Evolutionary conservation across 1,140 invertebrate species (phyloP).

Genomic region (Drosophila neocordata): DNA sequence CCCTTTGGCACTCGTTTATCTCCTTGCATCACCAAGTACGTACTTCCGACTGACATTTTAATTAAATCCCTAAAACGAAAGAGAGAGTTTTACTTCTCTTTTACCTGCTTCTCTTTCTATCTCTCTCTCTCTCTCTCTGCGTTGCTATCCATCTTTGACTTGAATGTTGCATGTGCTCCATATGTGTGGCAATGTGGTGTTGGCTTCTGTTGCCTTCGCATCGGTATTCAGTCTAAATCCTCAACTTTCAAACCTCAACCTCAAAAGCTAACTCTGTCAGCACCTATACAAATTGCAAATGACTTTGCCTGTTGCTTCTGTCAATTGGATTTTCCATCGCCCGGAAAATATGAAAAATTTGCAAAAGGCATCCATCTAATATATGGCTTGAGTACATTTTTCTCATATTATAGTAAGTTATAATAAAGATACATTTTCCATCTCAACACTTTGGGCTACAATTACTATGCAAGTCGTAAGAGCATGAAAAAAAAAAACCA

Average conservation of each 20-base stretch:
- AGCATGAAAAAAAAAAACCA: too few relatives aligned
- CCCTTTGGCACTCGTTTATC: not conserved
- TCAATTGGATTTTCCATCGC: not conserved
- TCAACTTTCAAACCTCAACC: not conserved
- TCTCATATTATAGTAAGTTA: too few relatives aligned
- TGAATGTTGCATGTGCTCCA: not conserved
- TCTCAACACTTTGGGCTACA: too few relatives aligned
- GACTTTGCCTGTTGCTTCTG: conserved; percentile 7
- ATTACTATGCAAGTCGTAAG: too few relatives aligned
- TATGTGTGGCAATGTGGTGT: not conserved
- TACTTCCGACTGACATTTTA: conserved; percentile 47
- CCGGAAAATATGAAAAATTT: too few relatives aligned
- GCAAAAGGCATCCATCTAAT: too few relatives aligned
- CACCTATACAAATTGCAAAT: not conserved
- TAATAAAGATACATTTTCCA: too few relatives aligned
- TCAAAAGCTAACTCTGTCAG: conserved; percentile 1
- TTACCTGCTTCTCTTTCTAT: not conserved
- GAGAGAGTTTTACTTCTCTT: conserved; percentile 21
- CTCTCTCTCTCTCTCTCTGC: not conserved
- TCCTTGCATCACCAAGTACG: conserved; percentile 1
- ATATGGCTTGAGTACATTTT: too few relatives aligned
- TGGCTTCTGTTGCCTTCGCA: not conserved
- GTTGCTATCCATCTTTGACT: conserved; percentile 1
- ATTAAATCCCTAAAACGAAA: conserved; percentile 59
- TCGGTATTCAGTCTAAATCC: not conserved